Evolutionary conservation across 2,888 invertebrate genomes (phyloP), one percentile per base, ranked within the genome.

Genomic region (Andrena chrysosceles): DNA sequence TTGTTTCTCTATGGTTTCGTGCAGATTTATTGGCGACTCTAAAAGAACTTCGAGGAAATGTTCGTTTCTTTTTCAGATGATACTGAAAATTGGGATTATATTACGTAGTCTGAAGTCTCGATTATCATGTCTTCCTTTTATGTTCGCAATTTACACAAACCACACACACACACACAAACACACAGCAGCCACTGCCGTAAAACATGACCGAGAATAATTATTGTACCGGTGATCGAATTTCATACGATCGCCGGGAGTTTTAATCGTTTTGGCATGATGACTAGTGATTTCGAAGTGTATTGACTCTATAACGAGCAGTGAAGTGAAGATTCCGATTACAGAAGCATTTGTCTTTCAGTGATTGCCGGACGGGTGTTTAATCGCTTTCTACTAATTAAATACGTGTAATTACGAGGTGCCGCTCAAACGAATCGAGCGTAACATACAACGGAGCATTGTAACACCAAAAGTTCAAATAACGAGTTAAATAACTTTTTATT

Each of bases 391-490:
- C 49, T 83, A 68, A 74, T 59, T 26, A 67, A 77, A 60, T 77
- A 52, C 54, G 62, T 74, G 66, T 75, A 63, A 76, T 71, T 66
- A 35, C 23, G 35, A 56, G 60, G 49, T 71, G 31, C 60, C 49
- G 63, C 73, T 76, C n/a, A 80, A 70, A 63, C 49, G 70, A 73
- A 63, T 73, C 54, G 63, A 42, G 71, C 56, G 71, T 73, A 83
- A 83, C 62, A 79, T 62, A 73, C 75, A 79, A 83, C 48, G 52
- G 76, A 76, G 79, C 52, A 73, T 67, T 69, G 66, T 64, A 81
- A 86, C 77, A 84, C 82, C 88, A 77, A 83, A 84, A 87, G 77
- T 89, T 87, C 77, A 85, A 87, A 82, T 75, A 67, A 82, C 71
- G 49, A 71, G 67, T 80, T 84, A 80, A 80, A 72, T 73, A 83